Evolutionary conservation across 2,888 invertebrate species (phyloP), one percentile per base, ranked within the genome.

Genomic region (Drosophila tanythrix): DNA sequence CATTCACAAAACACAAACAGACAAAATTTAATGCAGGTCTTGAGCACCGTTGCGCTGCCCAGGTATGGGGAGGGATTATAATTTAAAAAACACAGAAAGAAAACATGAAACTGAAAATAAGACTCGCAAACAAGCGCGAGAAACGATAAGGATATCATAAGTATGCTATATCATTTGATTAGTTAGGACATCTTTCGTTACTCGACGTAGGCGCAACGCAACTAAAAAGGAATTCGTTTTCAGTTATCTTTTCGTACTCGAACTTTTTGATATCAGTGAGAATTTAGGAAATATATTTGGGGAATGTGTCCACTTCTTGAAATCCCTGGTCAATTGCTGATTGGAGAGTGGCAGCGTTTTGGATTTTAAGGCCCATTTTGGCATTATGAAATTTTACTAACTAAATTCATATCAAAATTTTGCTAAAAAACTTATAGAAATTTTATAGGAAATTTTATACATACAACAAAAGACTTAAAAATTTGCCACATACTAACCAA

Each of bases 141-240:
- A 48, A 73, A 75, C 63, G 53, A 8, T 18, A 53, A 64, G 29
- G 68, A 57, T 56, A 74, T 69, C 35, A 57, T 33, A 27, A 63
- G 18, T 38, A 56, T 15, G 2, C n/a, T 56, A 27, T 27, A 27
- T 33, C 8, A 57, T 31, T 52, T 50, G 51, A 18, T 25, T 56
- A 27, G 36, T n/a, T 53, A 35, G 51, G 46, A 51, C 72, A 67
- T 75, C 36, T 65, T 69, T 58, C 55, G 66, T 71, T 63, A 43
- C 69, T 83, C 70, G 79, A 60, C 88, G 89, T 72, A 73, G 63
- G 84, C 84, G 79, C 79, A 82, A 84, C 76, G 70, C 72, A 84
- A 65, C 66, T 66, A 67, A 76, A 70, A 89, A 76, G 88, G 88
- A 84, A 89, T 79, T 84, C 36, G 82, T 84, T 89, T 82, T 84